Evolutionary conservation across 2,888 invertebrate species (phyloP).

Genomic region (Caenorhabditis drosophilae): DNA sequence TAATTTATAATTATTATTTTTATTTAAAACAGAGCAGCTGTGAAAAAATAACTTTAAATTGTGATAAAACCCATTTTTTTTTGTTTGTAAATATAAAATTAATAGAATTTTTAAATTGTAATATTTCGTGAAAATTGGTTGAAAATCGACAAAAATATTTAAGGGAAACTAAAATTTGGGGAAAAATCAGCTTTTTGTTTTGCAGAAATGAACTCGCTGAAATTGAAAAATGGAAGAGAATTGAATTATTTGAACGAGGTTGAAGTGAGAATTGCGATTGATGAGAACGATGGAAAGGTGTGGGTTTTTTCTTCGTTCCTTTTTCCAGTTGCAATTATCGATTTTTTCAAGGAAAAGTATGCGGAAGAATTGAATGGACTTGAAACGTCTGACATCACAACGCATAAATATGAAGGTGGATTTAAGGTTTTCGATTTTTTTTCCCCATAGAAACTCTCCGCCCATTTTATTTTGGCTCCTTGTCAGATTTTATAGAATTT

Average conservation of each 20-base stretch:
- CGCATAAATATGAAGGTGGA: constrained; percentile 76
- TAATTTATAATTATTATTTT: constrained; percentile 6
- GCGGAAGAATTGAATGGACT: constrained; percentile 18
- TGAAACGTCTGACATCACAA: constrained; percentile 52
- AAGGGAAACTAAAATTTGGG: too few species aligned
- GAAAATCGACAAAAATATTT: too few species aligned
- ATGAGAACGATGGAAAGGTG: constrained; percentile 16
- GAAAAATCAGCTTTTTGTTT: too few species aligned
- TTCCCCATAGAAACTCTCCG: too few species aligned
- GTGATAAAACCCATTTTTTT: constrained; percentile 1
- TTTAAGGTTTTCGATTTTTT: constrained; percentile 76
- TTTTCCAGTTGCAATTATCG: not conserved
- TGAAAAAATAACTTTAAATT: not conserved
- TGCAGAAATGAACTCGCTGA: constrained; percentile 15
- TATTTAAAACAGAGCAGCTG: not conserved
- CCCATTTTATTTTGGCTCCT: too few species aligned
- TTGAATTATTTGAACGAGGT: constrained; percentile 29
- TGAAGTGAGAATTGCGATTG: constrained; percentile 32
- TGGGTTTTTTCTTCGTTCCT: not conserved
- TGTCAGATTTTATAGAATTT: too few species aligned
- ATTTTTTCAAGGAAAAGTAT: constrained; percentile 15
- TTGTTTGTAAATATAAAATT: constrained; percentile 5
- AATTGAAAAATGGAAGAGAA: constrained; percentile 20
- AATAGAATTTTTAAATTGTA: too few species aligned
- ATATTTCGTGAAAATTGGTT: too few species aligned